A percentile compares a stretch with the other conserved stretches of the same genome.
phyloP scores from a whole-genome alignment of 2,797 vertebrate species.

The Philypnodon macrostomus region DNA sequence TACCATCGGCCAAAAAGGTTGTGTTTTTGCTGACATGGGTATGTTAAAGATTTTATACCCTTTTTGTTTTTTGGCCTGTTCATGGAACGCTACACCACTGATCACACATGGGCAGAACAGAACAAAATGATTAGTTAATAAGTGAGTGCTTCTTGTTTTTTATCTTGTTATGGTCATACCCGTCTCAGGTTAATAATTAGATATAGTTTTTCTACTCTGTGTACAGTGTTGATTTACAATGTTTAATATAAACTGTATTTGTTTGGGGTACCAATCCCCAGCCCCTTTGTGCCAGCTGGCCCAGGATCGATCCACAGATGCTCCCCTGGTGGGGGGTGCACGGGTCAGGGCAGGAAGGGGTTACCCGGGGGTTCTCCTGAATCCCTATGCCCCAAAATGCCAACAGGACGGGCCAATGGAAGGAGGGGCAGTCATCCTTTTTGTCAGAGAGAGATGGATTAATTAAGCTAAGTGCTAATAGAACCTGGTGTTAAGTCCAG shows the following conservation, averaged over 20 bases:
- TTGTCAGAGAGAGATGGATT: conserved; percentile 67
- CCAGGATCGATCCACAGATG: conserved; percentile 79
- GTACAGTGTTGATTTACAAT: conserved; percentile 1
- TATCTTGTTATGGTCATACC: too few species aligned
- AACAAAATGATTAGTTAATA: too few species aligned
- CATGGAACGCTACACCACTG: too few species aligned
- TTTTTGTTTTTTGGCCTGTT: too few species aligned
- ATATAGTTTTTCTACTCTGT: too few species aligned
- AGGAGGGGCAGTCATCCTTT: conserved; percentile 50
- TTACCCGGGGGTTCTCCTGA: conserved; percentile 69
- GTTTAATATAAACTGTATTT: not conserved
- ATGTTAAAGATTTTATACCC: too few species aligned
- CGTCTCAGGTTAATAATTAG: too few species aligned
- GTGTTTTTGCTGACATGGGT: too few species aligned
- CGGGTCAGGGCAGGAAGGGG: conserved; percentile 73
- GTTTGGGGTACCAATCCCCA: conserved; percentile 40
- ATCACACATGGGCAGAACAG: too few species aligned
- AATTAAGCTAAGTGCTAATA: conserved; percentile 71
- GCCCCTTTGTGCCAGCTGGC: conserved; percentile 73
- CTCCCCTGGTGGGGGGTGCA: conserved; percentile 75
- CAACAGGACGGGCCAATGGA: conserved; percentile 60
- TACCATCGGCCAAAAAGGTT: too few species aligned
- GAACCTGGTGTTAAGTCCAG: conserved; percentile 32
- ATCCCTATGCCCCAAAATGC: conserved; percentile 69
- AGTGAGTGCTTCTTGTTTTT: too few species aligned